Conservation (phyloP, 2,797 vertebrate species). For the Neostethus bicornis region DNA sequence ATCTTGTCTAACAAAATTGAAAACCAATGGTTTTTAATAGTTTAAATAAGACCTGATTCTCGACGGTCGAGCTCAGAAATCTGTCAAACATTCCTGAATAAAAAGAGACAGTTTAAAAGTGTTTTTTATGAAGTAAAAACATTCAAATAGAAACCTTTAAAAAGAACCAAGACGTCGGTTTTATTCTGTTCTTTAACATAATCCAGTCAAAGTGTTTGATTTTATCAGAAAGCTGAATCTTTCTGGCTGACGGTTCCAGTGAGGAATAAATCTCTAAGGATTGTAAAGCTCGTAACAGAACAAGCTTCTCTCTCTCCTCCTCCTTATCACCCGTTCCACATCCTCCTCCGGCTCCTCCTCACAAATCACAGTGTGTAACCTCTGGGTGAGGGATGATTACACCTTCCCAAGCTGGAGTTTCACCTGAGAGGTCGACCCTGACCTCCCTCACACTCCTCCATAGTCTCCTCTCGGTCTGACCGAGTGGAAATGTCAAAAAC, state of each 20-base stretch:
- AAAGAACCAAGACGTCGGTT: too few species aligned
- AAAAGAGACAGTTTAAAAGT: too few species aligned
- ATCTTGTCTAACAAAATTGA: too few species aligned
- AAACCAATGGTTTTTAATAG: too few species aligned
- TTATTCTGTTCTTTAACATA: too few species aligned
- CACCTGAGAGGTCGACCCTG: conserved; percentile 59
- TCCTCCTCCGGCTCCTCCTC: conserved; percentile 41
- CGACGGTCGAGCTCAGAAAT: too few species aligned
- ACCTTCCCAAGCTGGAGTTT: conserved; percentile 66
- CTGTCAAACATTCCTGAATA: too few species aligned
- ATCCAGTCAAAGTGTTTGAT: conserved; percentile 49
- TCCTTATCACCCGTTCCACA: conserved; percentile 37
- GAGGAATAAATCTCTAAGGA: conserved; percentile 51
- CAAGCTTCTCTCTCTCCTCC: conserved; percentile 31
- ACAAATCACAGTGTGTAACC: conserved; percentile 72
- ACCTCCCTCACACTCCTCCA: conserved; percentile 37
- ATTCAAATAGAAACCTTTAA: too few species aligned
- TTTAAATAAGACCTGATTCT: too few species aligned
- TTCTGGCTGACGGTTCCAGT: conserved; percentile 49
- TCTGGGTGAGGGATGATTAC: conserved; percentile 73
- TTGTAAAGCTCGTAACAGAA: conserved; percentile 30
- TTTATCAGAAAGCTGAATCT: conserved; percentile 57
- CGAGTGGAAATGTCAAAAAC: conserved; percentile 6
- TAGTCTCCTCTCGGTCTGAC: conserved; percentile 32
- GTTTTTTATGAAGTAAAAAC: too few species aligned